Evolutionary conservation across 1,140 invertebrate genomes (phyloP), one percentile per base, ranked within the genome.

Genomic region (Dolichoris vasculosae): DNA sequence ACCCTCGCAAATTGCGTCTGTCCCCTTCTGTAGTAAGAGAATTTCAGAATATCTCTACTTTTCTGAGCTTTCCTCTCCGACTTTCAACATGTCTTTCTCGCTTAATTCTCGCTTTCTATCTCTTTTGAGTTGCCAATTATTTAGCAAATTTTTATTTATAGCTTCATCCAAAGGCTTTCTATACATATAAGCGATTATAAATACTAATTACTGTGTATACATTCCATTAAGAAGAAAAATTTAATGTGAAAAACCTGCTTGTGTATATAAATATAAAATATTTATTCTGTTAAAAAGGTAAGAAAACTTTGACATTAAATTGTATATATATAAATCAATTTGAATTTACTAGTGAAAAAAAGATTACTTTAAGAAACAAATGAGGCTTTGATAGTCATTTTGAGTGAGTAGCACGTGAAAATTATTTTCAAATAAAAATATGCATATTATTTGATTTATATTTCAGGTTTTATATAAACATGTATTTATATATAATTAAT

Each of bases 141-240:
- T 86, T 86, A 76, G 82, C 43, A 77, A 82, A 77, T 86, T 82
- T 26, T 82, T 82, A 26, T 17, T 32, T 26, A 26, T 30, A 40
- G 40, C 8, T 32, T n/a, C 8, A 9, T 75, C 43, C 46, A 4
- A 59, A 15, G 17, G 32, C 7, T 17, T 15, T 11, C 1, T 3
- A 38, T 4, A 40, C 67, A 0, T 40, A 30, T 30, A 26, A 1
- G 15, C 6, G 48, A 2, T 46, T 6, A 7, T 6, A 51, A 26
- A 9, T 38, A 3, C 67, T 71, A 23, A 2, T 71, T 40, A 40
- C 1, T n/a, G 35, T 32, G 40, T 40, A 71, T 23, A 40, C 3
- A 17, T 15, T 35, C 1, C 13, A 71, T 3, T 6, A 69, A 64
- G 32, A 71, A 43, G 2, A n/a, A 0, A 38, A 26, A 73, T 43